Conservation (phyloP, 2,113 vertebrate genomes). For the Oceanodroma tethys region DNA sequence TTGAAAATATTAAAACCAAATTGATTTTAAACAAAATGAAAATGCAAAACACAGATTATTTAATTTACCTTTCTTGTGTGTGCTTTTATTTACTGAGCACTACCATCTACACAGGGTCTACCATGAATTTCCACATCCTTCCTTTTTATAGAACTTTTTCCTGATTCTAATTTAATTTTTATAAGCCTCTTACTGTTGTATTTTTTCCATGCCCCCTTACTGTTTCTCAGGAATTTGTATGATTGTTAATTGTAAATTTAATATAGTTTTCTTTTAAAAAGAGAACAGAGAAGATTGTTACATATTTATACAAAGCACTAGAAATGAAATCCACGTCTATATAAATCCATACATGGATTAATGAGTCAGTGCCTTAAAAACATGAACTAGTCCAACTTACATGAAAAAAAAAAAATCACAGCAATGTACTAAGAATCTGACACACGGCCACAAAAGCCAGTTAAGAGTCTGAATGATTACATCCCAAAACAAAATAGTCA, state of each 20-base stretch:
- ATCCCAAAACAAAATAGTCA: background rate
- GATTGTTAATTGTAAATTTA: background rate
- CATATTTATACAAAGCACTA: background rate
- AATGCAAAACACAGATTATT: background rate
- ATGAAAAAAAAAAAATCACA: background rate
- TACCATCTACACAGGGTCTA: background rate
- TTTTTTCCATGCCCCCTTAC: background rate
- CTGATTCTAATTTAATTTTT: background rate
- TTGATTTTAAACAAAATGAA: background rate
- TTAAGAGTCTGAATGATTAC: background rate
- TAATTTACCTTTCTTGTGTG: background rate
- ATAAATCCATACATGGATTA: background rate
- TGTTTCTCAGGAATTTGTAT: background rate
- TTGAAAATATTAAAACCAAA: background rate
- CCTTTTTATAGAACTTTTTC: background rate
- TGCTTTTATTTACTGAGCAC: background rate
- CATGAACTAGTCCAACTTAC: background rate
- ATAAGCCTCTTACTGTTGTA: background rate
- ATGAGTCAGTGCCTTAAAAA: background rate
- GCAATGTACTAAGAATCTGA: background rate
- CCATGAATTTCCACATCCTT: background rate
- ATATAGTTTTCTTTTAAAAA: background rate
- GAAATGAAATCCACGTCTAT: background rate
- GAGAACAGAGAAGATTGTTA: background rate
- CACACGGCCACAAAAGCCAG: background rate